Percentiles rank a stretch among this genome's conserved stretches.
phyloP scores from a whole-genome alignment of 2,888 invertebrate species.

The Prosapia bicincta region DNA sequence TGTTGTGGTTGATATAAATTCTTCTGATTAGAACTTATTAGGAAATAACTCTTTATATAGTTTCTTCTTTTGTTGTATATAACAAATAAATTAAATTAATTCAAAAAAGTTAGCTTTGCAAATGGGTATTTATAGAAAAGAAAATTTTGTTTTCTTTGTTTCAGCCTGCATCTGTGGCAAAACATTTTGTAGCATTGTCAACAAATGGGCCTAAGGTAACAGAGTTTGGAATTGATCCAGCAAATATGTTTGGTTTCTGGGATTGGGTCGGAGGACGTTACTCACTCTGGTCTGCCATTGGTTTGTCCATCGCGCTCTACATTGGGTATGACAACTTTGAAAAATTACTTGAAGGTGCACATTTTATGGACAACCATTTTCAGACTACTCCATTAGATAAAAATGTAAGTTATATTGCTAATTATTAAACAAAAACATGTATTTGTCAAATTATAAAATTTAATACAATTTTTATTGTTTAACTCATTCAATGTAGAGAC shows the following conservation, averaged over 20 bases:
- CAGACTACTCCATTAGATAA: constrained; percentile 77
- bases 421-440: no score
- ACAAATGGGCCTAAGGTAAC: constrained; percentile 94
- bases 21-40: no score
- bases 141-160: constrained; percentile 36
- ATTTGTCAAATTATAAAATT: no score
- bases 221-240: constrained; percentile 94
- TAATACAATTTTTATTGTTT: no score
- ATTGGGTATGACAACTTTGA: constrained; percentile 96
- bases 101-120: no score
- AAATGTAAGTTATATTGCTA: constrained; percentile 64
- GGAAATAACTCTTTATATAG: no score
- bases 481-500: no score
- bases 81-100: no score
- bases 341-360: constrained; percentile 85
- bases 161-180: constrained; percentile 79
- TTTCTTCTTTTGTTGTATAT: no score
- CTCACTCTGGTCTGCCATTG: constrained; percentile 99
- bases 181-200: constrained; percentile 97
- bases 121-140: no score
- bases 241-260: constrained; percentile 99
- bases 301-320: constrained; percentile 89
- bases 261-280: constrained; percentile 99
- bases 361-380: constrained; percentile 94
- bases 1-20: no score